A percentile compares a stretch with the other conserved stretches of the same genome.
phyloP scores from a whole-genome alignment of 2,888 invertebrate genomes.

The Drosophila picticornis region DNA sequence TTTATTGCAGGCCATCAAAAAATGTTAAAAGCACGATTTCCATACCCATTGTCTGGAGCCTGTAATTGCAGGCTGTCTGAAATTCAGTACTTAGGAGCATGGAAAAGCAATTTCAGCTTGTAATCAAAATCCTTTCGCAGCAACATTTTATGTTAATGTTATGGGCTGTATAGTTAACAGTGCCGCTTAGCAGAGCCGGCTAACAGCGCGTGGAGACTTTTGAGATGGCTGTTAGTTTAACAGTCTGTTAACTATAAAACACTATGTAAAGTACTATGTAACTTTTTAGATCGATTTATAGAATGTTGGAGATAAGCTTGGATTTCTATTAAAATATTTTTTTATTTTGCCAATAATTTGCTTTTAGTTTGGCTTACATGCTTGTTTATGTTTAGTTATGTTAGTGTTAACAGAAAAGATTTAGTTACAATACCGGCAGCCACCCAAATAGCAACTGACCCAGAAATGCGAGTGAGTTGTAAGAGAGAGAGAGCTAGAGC shows the following conservation, averaged over 20 bases:
- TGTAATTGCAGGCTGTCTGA: conserved; percentile 59
- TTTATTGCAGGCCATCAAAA: conserved; percentile 72
- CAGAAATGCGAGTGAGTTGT: conserved; percentile 42
- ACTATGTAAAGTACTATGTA: neutral
- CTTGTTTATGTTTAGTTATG: neutral
- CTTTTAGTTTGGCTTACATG: neutral
- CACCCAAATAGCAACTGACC: conserved; percentile 41
- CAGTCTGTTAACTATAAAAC: neutral
- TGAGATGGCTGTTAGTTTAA: conserved; percentile 8
- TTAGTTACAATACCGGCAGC: conserved; percentile 5
- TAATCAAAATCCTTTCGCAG: conserved; percentile 20
- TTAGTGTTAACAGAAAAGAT: neutral
- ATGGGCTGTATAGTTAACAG: conserved; percentile 7
- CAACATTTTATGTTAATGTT: conserved; percentile 27
- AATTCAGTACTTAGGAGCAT: conserved; percentile 12
- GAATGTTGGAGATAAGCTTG: neutral
- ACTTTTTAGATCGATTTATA: neutral
- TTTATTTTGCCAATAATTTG: neutral
- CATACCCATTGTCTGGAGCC: conserved; percentile 62
- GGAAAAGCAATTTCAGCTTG: conserved; percentile 18
- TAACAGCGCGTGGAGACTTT: conserved; percentile 63
- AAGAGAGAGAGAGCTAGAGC: conserved; percentile 35
- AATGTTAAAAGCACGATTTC: conserved; percentile 64
- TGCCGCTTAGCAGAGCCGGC: neutral
- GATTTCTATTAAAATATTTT: neutral